A percentile compares a stretch with the other conserved stretches of the same genome.
Conservation (phyloP, 2,888 invertebrate genomes). For the Clanis bilineata region DNA sequence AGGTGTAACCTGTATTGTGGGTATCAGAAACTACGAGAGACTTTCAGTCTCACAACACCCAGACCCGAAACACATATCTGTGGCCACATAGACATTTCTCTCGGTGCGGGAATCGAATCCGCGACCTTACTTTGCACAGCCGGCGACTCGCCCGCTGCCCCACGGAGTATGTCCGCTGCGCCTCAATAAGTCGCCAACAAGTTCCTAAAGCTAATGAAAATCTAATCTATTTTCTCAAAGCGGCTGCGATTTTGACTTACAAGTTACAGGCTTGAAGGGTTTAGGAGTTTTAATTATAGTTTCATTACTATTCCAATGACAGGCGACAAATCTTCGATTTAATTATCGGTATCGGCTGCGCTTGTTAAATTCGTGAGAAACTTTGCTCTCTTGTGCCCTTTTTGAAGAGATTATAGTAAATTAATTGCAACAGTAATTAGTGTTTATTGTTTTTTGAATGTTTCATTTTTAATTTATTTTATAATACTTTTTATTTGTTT, state of each 20-base stretch:
- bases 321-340: background rate
- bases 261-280: no score
- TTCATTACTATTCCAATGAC: conserved; percentile 17
- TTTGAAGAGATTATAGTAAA: background rate
- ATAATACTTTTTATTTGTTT: background rate
- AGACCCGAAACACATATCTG: no score
- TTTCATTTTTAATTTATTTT: background rate
- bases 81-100: no score
- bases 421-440: background rate
- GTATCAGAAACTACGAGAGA: no score
- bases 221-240: background rate
- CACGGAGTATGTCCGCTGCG: no score
- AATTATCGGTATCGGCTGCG: conserved; percentile 9
- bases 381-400: background rate
- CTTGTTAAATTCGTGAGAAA: conserved; percentile 1
- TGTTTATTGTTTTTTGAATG: background rate
- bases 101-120: no score
- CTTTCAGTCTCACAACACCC: no score
- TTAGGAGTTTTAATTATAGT: conserved; percentile 26
- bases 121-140: no score
- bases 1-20: no score
- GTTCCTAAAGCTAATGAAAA: background rate
- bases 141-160: no score
- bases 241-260: background rate
- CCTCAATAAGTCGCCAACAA: no score